Evolutionary conservation across 1,140 invertebrate species (phyloP), one percentile per base, ranked within the genome.

Genomic region (Drosophila mojavensis): DNA sequence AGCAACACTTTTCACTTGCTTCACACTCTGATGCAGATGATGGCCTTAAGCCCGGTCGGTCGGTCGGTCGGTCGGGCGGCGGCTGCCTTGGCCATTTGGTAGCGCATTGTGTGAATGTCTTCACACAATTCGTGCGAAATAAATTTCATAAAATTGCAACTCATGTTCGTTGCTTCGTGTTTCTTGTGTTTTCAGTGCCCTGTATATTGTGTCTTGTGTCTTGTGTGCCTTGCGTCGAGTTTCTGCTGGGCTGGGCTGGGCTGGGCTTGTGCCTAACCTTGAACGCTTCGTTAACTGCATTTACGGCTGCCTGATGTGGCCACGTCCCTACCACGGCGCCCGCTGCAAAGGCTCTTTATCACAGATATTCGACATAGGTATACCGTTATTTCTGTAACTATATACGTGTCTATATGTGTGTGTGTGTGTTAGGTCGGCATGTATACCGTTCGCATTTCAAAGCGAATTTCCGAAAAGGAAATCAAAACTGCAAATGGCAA

Each of bases 71-170:
- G 50, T 50, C 48, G 4, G 4, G 1, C 20, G 20, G 20, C 20
- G 61, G 36, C 41, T 53, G 28, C 59, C 63, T 65, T 68, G 78
- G 53, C 54, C 59, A 64, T 43, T 82, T 74, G 50, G 30, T 28
- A 15, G 33, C 47, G 33, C 58, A 75, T 75, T 82, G 75, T 75
- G 53, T 39, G 53, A 79, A 75, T 75, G 79, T 71, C 79, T 75
- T 75, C 55, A 61, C 70, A 64, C 79, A 70, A 66, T 78, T 82
- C 79, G 79, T 82, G 79, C 79, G 80, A 83, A 83, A 83, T 83
- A 83, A 83, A 83, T 83, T 83, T 82, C 71, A 60, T 72, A 64
- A 76, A 72, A 83, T 64, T 83, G 80, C 80, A 83, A 83, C 76
- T 83, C 80, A 83, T 83, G 80, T 50, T 68, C 53, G 48, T 48